Evolutionary conservation across 2,888 invertebrate species (phyloP).

Genomic region (Hydroisotoma schaefferi): DNA sequence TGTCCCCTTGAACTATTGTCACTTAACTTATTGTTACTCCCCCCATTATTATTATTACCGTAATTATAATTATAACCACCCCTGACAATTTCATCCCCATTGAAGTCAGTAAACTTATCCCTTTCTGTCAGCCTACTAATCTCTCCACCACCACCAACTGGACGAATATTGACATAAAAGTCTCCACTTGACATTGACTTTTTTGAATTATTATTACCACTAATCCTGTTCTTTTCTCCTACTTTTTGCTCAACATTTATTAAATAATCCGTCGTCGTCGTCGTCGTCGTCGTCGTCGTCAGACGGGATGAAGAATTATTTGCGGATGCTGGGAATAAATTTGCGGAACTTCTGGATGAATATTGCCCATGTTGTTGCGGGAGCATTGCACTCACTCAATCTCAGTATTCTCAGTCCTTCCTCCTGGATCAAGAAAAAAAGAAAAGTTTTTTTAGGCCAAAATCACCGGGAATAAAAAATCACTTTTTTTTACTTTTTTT

Average conservation of each 20-base stretch:
- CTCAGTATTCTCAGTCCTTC: too few relatives aligned
- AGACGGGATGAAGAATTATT: neutral
- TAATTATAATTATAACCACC: neutral
- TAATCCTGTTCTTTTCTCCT: neutral
- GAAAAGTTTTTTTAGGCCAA: too few relatives aligned
- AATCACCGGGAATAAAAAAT: too few relatives aligned
- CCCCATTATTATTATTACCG: neutral
- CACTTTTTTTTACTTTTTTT: too few relatives aligned
- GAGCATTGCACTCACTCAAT: constrained; percentile 19
- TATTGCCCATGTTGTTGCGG: constrained; percentile 29
- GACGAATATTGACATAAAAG: neutral
- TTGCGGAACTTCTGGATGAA: neutral
- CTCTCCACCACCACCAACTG: neutral
- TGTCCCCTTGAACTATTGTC: too few relatives aligned
- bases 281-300: neutral
- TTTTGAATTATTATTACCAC: too few relatives aligned
- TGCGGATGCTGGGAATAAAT: neutral
- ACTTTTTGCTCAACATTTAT: too few relatives aligned
- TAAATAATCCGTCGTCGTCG: too few relatives aligned
- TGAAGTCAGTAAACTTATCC: neutral
- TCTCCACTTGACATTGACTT: constrained; percentile 11
- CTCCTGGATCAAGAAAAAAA: too few relatives aligned
- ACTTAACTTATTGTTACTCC: neutral
- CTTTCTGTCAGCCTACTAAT: neutral
- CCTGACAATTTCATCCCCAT: too few relatives aligned